A percentile compares a stretch with the other conserved stretches of the same genome.
Evolutionary conservation across 2,113 vertebrate genomes (phyloP).

Genomic region (Uria aalge): DNA sequence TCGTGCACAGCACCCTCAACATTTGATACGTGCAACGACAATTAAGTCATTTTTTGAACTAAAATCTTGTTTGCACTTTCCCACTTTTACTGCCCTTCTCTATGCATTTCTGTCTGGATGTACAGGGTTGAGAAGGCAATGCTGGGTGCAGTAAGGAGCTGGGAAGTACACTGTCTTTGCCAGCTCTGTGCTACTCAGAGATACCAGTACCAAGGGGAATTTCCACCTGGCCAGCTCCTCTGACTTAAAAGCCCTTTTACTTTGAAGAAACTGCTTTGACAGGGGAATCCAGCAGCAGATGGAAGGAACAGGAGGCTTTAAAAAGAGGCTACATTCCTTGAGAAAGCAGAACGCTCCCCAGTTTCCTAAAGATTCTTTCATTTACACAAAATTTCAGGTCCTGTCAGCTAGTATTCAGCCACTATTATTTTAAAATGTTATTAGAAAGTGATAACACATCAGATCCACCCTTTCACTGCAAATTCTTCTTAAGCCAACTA

Average conservation of each 20-base stretch:
- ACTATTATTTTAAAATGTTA: background rate
- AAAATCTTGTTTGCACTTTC: background rate
- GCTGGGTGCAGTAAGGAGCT: background rate
- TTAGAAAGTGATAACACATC: background rate
- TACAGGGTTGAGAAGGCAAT: background rate
- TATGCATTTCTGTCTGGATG: background rate
- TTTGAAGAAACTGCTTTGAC: background rate
- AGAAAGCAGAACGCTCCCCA: background rate
- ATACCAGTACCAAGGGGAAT: background rate
- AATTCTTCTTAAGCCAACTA: background rate
- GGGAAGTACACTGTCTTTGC: background rate
- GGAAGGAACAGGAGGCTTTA: background rate
- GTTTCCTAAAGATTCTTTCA: background rate
- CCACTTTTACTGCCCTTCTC: background rate
- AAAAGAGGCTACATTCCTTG: background rate
- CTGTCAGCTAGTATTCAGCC: background rate
- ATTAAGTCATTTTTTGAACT: background rate
- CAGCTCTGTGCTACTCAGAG: background rate
- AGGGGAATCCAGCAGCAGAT: background rate
- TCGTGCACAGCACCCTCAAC: background rate
- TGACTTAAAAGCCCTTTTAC: background rate
- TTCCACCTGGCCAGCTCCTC: background rate
- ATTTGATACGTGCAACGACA: background rate
- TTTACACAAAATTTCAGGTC: background rate
- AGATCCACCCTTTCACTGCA: background rate